Evolutionary conservation across 2,797 vertebrate species (phyloP), one percentile per base, ranked within the genome.

Genomic region (Nyctalus aviator): DNA sequence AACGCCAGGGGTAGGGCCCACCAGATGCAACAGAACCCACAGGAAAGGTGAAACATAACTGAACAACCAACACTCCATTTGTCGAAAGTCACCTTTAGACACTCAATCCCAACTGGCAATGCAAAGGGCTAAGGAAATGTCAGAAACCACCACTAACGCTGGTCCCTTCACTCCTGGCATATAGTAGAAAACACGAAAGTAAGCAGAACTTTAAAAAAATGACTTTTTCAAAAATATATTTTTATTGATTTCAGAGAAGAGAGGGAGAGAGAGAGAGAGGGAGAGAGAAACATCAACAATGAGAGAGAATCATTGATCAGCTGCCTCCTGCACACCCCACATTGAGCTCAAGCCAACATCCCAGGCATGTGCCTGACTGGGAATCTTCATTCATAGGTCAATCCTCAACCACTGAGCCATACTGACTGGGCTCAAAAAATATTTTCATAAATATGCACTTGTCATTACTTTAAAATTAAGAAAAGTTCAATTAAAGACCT

Each of bases 51-150:
- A 68, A 78, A 78, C 8, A 12, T 50, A 91, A 62, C 64, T 30
- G n/a, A 88, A 82, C 32, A 88, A 64, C n/a, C 41, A 71, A 85
- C 6, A 73, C 20, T n/a, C 21, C 6, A 17, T 83, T 78, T 77
- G 75, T 79, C 88, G 18, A 77, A 92, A 91, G 44, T 64, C 20
- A 85, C 18, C 27, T 88, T 77, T 57, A 93, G 59, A 44, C 18
- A 76, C 25, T 87, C 66, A 62, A 15, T 92, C 17, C 10, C 32
- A 68, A 32, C 0, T 59, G 72, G 81, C 62, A 62, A 85, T 8
- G 57, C 37, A 76, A 92, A 89, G 32, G 77, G 30, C 6, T 5
- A 35, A 71, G 10, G 13, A 68, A 79, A 76, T 44, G 15, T 88
- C 44, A 73, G 83, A 85, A 69, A 64, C n/a, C 20, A 4, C 12